Percentiles rank a stretch among this genome's conserved stretches.
Evolutionary conservation across 2,113 vertebrate species (phyloP).

Genomic region (Clinocottus analis): DNA sequence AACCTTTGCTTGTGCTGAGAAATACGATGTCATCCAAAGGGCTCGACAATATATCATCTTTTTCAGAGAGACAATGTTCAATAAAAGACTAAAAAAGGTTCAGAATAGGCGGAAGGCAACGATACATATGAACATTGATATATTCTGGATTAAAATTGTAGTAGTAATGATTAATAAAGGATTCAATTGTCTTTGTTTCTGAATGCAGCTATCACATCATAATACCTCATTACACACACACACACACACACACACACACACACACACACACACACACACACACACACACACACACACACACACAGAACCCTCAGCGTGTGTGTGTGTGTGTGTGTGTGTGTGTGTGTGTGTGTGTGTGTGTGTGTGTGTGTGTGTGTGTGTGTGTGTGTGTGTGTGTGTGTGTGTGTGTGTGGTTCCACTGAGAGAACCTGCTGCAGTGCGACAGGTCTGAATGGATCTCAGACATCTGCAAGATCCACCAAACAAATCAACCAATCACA

Average conservation of each 20-base stretch:
- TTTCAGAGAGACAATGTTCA: background rate
- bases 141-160: background rate
- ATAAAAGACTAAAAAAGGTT: background rate
- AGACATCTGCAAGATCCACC: constrained; percentile 4
- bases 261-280: background rate
- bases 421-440: background rate
- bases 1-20: background rate
- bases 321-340: constrained; percentile 26
- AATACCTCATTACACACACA: constrained; percentile 2
- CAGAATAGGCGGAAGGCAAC: background rate
- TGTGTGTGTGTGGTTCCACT: background rate
- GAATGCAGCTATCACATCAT: background rate
- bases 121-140: background rate
- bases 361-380: constrained; percentile 20
- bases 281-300: background rate
- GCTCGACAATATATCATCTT: background rate
- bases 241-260: background rate
- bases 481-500: background rate
- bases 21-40: background rate
- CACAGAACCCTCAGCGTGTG: background rate
- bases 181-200: background rate
- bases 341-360: constrained; percentile 25
- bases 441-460: constrained; percentile 12
- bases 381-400: constrained; percentile 24
- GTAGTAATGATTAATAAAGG: background rate